These are phyloP conservation scores for Halcyon leucocephala DNA, from an alignment of 2,797 vertebrate species.

Conservation along the genomic window DNA sequence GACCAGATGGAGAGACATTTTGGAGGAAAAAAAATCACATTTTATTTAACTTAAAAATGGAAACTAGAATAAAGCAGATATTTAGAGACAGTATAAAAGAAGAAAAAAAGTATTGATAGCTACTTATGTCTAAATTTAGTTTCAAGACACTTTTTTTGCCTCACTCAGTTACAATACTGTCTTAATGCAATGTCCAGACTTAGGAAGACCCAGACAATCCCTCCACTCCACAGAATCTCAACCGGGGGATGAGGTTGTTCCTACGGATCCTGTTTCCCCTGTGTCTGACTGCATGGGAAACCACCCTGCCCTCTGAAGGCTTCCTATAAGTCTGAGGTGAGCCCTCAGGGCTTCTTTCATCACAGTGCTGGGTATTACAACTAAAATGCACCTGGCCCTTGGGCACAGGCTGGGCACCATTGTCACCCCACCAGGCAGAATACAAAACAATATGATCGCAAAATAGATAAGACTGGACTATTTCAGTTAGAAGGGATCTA, in stretches of 20 bases:
- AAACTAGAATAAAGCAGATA: not conserved
- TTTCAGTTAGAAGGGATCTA: not conserved
- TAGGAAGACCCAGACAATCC: not conserved
- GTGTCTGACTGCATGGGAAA: not conserved
- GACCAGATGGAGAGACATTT: not conserved
- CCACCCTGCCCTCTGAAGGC: not conserved
- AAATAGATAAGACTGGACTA: not conserved
- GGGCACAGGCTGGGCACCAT: not conserved
- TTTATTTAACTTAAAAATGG: not conserved
- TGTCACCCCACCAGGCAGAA: not conserved
- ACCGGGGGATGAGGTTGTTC: accelerated
- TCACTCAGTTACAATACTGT: not conserved
- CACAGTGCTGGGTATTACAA: not conserved
- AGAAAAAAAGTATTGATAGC: not conserved
- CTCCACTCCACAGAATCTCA: not conserved
- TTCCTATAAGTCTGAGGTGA: not conserved
- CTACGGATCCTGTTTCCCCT: not conserved
- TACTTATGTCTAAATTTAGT: not conserved
- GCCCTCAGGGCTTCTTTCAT: not conserved
- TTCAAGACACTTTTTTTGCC: not conserved
- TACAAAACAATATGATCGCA: not conserved
- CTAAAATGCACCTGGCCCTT: not conserved
- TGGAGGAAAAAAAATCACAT: not conserved
- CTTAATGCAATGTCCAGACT: not conserved
- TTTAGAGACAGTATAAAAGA: not conserved